A percentile compares a stretch with the other conserved stretches of the same genome.
Evolutionary conservation across 2,797 vertebrate species (phyloP).

Genomic region (Trachops cirrhosus): DNA sequence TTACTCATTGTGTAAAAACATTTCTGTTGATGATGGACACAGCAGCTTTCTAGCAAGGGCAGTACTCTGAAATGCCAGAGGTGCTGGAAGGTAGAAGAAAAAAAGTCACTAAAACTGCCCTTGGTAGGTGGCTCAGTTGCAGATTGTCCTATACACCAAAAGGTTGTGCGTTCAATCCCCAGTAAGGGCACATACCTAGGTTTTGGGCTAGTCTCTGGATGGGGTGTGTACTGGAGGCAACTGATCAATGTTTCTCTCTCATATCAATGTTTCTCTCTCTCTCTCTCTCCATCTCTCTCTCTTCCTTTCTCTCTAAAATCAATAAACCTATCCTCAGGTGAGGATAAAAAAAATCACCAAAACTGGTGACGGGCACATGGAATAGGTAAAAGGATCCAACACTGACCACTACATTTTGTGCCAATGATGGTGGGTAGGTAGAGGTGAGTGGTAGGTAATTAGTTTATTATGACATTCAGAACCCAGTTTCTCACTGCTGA

Average conservation of each 20-base stretch:
- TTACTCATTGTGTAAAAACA: not conserved
- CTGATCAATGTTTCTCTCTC: not conserved
- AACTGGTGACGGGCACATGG: not conserved
- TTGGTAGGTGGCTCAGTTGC: not conserved
- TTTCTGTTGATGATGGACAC: not conserved
- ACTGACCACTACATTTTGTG: not conserved
- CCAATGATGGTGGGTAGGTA: not conserved
- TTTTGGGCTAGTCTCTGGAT: not conserved
- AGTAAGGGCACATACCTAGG: not conserved
- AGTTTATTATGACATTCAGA: not conserved
- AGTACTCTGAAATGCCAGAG: not conserved
- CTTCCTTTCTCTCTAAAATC: not conserved
- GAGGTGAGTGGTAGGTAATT: not conserved
- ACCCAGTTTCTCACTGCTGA: slow-evolving; percentile 44
- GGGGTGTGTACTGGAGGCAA: not conserved
- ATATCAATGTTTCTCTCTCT: no score
- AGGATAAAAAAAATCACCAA: not conserved
- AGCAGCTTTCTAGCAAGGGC: not conserved
- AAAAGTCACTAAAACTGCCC: not conserved
- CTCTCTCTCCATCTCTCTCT: no score
- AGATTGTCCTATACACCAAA: not conserved
- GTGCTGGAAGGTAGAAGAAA: not conserved
- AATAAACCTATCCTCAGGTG: not conserved
- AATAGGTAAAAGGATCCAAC: not conserved
- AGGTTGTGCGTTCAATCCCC: not conserved